A percentile compares a stretch with the other conserved stretches of the same genome.
Conservation (phyloP, 2,888 invertebrate genomes). For the Oxystoma pomonae region DNA sequence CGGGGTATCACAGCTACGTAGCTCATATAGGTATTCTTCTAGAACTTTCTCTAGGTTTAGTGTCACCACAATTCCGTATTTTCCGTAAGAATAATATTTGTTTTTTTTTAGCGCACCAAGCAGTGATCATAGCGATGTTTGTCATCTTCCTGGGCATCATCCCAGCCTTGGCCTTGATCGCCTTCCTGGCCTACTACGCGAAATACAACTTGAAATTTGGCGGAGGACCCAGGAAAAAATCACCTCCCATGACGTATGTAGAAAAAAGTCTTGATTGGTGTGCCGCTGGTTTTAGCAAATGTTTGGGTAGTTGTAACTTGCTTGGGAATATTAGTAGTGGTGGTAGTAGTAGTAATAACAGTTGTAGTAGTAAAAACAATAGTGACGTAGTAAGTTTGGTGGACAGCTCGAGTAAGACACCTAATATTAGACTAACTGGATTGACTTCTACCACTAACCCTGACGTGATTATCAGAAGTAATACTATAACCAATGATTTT, state of each 20-base stretch:
- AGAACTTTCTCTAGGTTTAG: no score
- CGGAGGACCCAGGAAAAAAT: slow-evolving; percentile 46
- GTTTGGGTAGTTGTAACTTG: slow-evolving; percentile 24
- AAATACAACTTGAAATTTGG: slow-evolving; percentile 61
- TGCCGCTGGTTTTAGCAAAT: neutral
- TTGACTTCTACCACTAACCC: slow-evolving; percentile 65
- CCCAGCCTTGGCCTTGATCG: slow-evolving; percentile 63
- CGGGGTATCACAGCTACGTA: no score
- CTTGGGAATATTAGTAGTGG: slow-evolving; percentile 39
- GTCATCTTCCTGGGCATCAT: slow-evolving; percentile 84
- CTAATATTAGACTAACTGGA: slow-evolving; percentile 51
- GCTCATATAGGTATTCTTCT: no score
- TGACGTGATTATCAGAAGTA: slow-evolving; percentile 50
- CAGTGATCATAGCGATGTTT: slow-evolving; percentile 77
- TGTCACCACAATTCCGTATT: no score
- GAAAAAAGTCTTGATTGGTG: slow-evolving; percentile 32
- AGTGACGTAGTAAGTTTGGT: slow-evolving; percentile 22
- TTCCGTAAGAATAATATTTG: no score
- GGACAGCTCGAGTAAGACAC: neutral
- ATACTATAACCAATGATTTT: slow-evolving; percentile 32
- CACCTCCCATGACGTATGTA: slow-evolving; percentile 53
- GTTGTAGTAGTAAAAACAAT: slow-evolving; percentile 27
- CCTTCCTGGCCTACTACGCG: slow-evolving; percentile 71
- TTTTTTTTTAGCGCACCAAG: slow-evolving; percentile 69
- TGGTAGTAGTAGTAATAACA: slow-evolving; percentile 14